Base-by-base conservation (phyloP, 2,888 invertebrate genomes). In the Helobdella robusta region DNA sequence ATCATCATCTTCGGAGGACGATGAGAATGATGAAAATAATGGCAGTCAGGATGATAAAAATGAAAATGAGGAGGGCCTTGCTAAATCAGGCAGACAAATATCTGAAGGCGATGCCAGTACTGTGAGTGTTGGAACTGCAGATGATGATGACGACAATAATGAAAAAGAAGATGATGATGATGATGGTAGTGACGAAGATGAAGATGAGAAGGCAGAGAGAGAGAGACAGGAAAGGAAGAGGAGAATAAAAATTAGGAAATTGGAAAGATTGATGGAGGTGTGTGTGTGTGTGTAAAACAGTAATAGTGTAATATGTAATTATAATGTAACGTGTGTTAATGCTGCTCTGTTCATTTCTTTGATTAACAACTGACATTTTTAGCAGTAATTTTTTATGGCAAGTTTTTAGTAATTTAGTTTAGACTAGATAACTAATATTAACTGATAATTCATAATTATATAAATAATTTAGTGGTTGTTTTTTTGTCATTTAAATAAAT, bases 261-360 rank as follows among this genome's bases (percentile, higher is more conserved):
- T 56, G 18, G 28, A 28, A n/a, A 56, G 56, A 5, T 32, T 56
- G n/a, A 28, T 56, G 32, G 56, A 25, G 56, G 56, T 56, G 5
- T n/a, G 56, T 32, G n/a, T n/a, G n/a, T n/a, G n/a, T n/a, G n/a
- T n/a, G n/a, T n/a, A n/a, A n/a, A n/a, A n/a, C n/a, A n/a, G n/a
- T n/a, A n/a, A n/a, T n/a, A n/a, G n/a, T n/a, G n/a, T n/a, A n/a
- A n/a, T n/a, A n/a, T n/a, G n/a, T n/a, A 40, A n/a, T n/a, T 11
- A 40, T 40, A 40, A 40, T 11, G 44, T n/a, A 40, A 15, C n/a
- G 11, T 40, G n/a, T 11, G 44, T 40, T 11, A 40, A n/a, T 40
- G n/a, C 11, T 40, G 11, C 44, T 40, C 11, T 15, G 11, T n/a
- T 40, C 44, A 40, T n/a, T 40, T 11, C 11, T 40, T 11, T 40